Conservation (phyloP, 2,888 invertebrate genomes). For the Philereme transversata region DNA sequence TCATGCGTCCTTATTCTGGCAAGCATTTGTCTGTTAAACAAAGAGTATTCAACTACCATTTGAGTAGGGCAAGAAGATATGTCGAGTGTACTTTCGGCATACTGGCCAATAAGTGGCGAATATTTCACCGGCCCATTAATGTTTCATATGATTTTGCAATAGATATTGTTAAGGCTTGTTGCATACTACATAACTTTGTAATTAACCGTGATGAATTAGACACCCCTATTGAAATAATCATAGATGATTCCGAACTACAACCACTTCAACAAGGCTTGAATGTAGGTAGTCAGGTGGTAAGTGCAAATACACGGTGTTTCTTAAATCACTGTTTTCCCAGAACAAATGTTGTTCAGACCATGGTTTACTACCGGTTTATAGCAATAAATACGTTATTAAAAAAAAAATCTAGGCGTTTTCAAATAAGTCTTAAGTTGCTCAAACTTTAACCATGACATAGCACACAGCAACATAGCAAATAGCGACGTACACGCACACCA, state of each 20-base stretch:
- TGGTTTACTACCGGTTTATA: no score
- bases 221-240: slow-evolving; percentile 36
- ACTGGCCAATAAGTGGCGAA: slow-evolving; percentile 33
- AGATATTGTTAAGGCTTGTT: slow-evolving; percentile 2
- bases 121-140: slow-evolving; percentile 24
- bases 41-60: background rate
- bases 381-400: no score
- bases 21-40: slow-evolving; percentile 26
- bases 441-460: no score
- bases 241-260: slow-evolving; percentile 40
- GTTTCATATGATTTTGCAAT: slow-evolving; percentile 25
- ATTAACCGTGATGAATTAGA: slow-evolving; percentile 36
- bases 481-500: no score
- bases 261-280: no score
- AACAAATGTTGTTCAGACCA: no score
- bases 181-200: slow-evolving; percentile 31
- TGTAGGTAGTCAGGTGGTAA: no score
- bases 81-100: slow-evolving; percentile 31
- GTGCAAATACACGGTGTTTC: no score
- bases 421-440: no score
- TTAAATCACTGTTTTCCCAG: no score
- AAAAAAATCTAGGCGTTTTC: no score
- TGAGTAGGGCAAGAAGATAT: slow-evolving; percentile 26
- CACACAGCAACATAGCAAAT: no score
- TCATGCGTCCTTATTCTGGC: slow-evolving; percentile 27